Base-by-base conservation (phyloP, 2,113 vertebrate genomes). In the Enhydra lutris region DNA sequence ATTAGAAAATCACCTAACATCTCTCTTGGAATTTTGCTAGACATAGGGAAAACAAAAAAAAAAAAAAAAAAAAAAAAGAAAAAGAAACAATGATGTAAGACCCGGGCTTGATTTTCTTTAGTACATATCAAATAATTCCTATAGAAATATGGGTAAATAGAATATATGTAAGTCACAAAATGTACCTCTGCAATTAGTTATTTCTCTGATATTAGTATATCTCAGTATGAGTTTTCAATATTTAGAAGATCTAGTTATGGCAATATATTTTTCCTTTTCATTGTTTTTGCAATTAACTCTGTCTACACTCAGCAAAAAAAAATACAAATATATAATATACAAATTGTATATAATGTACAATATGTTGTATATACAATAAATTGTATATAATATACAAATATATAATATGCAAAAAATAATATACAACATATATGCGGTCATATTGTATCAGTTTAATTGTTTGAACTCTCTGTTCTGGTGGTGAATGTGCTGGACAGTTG, bases 81-180 rank as follows among this genome's bases (percentile, higher is more conserved):
- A 52, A 17, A 52, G 12, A 89, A 57, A 55, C 3, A 78, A 96
- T 95, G 47, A 7, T 50, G 55, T 71, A 50, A 65, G 39, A 21
- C 9, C 6, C 6, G 34, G 23, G 1, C 4, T 85, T 86, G 45
- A 81, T 94, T 88, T 98, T 85, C 85, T 86, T 94, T 95, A 98
- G 97, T 90, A 97, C 89, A 96, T 92, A 96, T 61, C 87, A 96
- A 97, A 69, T 55, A 4, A 47, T 57, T 91, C 78, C 63, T 59
- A 55, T 3, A 71, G n/a, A 85, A 50, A 78, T 95, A 97, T 97
- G 90, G 52, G 84, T 96, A 96, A 97, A 95, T 69, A 73, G 71
- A 97, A 95, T 97, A 97, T 94, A 98, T 97, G 80, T 95, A 97
- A 97, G 76, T 98, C 94, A 91, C 67, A 89, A 98, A 98, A 96